phyloP scores from a whole-genome alignment of 2,113 vertebrate species.

The Echinops telfairi region DNA sequence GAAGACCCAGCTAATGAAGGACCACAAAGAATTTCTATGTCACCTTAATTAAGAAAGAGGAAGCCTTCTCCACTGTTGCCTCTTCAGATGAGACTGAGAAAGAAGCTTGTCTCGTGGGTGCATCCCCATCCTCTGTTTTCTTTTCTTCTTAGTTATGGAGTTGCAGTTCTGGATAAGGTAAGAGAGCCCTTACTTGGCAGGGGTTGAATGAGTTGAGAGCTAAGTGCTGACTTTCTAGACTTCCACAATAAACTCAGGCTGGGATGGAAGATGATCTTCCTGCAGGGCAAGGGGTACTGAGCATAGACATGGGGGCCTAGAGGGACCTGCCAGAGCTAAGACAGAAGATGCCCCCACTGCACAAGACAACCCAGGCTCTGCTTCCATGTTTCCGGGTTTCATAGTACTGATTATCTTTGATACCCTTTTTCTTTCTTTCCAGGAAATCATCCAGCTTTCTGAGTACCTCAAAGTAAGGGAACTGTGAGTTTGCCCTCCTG shows the following conservation, averaged over 20 bases:
- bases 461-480: conserved; percentile 88
- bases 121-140: neutral
- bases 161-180: conserved; percentile 88
- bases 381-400: neutral
- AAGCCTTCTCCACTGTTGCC: neutral
- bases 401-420: neutral
- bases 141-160: conserved; percentile 85
- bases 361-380: neutral
- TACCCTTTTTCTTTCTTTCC: conserved; percentile 65
- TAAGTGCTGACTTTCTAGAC: neutral
- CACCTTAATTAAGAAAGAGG: neutral
- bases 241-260: neutral
- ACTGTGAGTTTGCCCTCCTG: neutral
- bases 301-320: neutral
- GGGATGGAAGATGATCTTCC: neutral
- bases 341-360: neutral
- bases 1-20: neutral
- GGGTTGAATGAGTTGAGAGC: neutral
- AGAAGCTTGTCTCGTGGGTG: neutral
- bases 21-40: neutral
- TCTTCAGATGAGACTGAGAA: neutral
- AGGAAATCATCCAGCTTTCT: conserved; percentile 91
- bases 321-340: neutral
- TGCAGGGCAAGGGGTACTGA: neutral
- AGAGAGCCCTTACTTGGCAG: conserved; percentile 5